Evolutionary conservation across 2,888 invertebrate genomes (phyloP), one percentile per base, ranked within the genome.

Genomic region (Cremastinae sp.): DNA sequence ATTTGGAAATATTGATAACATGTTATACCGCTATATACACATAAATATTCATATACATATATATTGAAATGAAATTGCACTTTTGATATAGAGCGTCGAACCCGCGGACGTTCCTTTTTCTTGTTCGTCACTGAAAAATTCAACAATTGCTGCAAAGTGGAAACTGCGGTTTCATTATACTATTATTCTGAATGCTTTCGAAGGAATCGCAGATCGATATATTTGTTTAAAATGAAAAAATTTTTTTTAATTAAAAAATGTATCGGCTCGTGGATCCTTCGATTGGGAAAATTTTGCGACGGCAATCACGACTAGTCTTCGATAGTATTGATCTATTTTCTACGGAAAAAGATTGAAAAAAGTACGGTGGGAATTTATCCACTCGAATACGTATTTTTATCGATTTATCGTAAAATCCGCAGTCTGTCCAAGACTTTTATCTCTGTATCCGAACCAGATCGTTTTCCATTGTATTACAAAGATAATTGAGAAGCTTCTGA

Each of bases 291-390:
- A 81, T 74, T 64, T 83, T 79, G 73, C 77, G 74, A 78, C 71
- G 80, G 53, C 47, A 80, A 78, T 84, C 82, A 81, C 80, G 79
- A 84, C 85, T 86, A 83, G 84, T 86, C 84, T 82, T 84, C 77
- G 79, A 85, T 84, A 85, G 81, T 85, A 84, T 84, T 86, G 79
- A 82, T 81, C 79, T 73, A 76, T 69, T 76, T 75, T 79, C 68
- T 78, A 78, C 59, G 65, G 51, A 41, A 14, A 12, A 14, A 16
- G 10, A 51, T 41, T 18, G 8, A 59, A 10, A 1, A 22, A 10
- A 22, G 69, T 58, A 59, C 14, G 12, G 38, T 28, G 41, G 61
- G 58, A 12, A 41, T 41, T 59, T 9, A n/a, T 53, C 43, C 59
- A 16, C 34, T 34, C 73, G 65, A 72, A 47, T 49, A 47, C 56